phyloP scores from a whole-genome alignment of 2,888 invertebrate genomes.

The Yponomeuta evonymella region DNA sequence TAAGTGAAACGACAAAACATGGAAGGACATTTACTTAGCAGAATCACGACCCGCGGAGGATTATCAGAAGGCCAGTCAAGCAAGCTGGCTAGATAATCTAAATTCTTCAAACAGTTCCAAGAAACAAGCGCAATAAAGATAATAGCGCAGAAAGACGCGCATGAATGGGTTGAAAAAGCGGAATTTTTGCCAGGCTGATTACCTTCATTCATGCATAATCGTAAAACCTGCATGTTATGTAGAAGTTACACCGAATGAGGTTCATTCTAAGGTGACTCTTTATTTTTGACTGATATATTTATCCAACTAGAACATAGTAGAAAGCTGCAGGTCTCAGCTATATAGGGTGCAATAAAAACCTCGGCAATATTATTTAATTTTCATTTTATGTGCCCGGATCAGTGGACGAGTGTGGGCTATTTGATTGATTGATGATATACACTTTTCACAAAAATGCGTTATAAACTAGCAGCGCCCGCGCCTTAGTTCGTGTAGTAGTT shows the following conservation, averaged over 20 bases:
- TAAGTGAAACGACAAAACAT: too few relatives aligned
- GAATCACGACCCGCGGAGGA: not conserved
- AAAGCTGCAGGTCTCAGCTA: too few relatives aligned
- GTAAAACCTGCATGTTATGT: not conserved
- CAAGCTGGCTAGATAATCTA: not conserved
- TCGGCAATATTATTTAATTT: too few relatives aligned
- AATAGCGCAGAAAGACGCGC: not conserved
- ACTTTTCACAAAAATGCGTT: too few relatives aligned
- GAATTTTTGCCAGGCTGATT: not conserved
- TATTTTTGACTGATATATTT: too few relatives aligned
- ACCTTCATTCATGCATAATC: not conserved
- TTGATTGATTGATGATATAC: too few relatives aligned
- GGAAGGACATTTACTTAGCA: not conserved
- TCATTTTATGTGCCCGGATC: too few relatives aligned
- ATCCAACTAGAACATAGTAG: fast-evolving
- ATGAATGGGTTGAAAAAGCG: not conserved
- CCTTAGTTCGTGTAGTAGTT: too few relatives aligned
- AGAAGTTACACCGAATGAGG: not conserved
- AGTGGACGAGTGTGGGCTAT: too few relatives aligned
- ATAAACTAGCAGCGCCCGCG: too few relatives aligned
- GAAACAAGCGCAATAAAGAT: not conserved
- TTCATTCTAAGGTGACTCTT: not conserved
- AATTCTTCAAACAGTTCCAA: not conserved
- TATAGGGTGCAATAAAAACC: too few relatives aligned
- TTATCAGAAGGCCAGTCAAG: too few relatives aligned